These are phyloP conservation scores for Sclerodermus sp. DNA, from an alignment of 2,888 invertebrate species.

Conservation along the genomic window DNA sequence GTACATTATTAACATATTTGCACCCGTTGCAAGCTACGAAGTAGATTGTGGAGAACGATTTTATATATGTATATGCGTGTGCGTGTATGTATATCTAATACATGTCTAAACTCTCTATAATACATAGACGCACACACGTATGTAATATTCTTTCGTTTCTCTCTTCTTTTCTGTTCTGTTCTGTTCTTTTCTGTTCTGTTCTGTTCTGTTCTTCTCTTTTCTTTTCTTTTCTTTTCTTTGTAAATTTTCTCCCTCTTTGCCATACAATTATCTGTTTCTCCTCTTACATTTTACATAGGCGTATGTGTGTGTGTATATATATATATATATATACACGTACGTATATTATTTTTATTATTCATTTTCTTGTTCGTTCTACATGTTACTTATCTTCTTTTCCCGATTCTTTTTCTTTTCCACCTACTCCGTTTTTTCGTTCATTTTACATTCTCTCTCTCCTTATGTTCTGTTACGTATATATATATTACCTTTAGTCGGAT, in stretches of 20 bases:
- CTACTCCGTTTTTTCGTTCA: no score
- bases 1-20: slow-evolving; percentile 29
- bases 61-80: no score
- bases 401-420: background rate
- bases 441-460: background rate
- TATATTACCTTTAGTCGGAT: background rate
- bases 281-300: no score
- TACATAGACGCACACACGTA: no score
- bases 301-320: no score
- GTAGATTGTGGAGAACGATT: slow-evolving; percentile 30
- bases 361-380: no score
- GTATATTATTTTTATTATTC: background rate
- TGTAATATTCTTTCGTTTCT: background rate
- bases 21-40: slow-evolving; percentile 26
- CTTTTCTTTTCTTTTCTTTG: background rate
- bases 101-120: no score
- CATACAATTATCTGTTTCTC: background rate
- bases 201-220: background rate
- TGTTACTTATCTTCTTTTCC: no score
- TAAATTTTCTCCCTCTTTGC: background rate
- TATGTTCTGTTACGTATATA: no score
- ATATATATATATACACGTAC: no score
- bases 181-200: background rate
- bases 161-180: background rate
- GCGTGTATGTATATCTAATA: no score